phyloP scores from a whole-genome alignment of 1,140 invertebrate species.

The Neodiprion lecontei region DNA sequence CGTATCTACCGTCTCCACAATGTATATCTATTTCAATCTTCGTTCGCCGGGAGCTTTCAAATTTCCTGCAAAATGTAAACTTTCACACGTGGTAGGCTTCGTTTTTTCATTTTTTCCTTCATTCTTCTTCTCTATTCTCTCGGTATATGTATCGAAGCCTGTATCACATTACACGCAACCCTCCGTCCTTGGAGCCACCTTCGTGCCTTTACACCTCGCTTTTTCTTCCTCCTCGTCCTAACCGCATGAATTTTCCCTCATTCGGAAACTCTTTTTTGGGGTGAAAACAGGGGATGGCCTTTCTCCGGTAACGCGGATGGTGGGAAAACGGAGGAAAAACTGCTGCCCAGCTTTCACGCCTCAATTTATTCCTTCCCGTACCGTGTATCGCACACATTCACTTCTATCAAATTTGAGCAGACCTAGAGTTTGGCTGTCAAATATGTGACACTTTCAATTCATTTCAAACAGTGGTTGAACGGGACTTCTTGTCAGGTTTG shows the following conservation, averaged over 20 bases:
- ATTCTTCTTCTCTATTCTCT: no score
- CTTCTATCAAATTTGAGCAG: no score
- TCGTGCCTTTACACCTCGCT: background rate
- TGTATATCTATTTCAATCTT: background rate
- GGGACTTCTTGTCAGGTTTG: no score
- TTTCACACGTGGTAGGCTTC: background rate
- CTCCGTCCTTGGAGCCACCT: background rate
- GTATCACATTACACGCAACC: background rate
- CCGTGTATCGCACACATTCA: no score
- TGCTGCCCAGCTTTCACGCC: background rate
- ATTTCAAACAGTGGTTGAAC: no score
- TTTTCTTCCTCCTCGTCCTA: background rate
- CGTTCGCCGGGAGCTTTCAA: background rate
- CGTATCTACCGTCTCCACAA: no score
- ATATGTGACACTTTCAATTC: no score
- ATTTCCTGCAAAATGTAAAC: background rate
- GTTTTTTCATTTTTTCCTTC: no score
- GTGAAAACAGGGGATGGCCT: no score
- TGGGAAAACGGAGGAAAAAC: conserved; percentile 1
- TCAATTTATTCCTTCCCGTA: no score
- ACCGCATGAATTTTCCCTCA: background rate
- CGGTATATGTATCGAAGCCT: no score
- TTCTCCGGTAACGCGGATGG: background rate
- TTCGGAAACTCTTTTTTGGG: background rate
- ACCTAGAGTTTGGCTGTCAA: no score